Evolutionary conservation across 2,888 invertebrate genomes (phyloP), one percentile per base, ranked within the genome.

Genomic region (Folsomia candida): DNA sequence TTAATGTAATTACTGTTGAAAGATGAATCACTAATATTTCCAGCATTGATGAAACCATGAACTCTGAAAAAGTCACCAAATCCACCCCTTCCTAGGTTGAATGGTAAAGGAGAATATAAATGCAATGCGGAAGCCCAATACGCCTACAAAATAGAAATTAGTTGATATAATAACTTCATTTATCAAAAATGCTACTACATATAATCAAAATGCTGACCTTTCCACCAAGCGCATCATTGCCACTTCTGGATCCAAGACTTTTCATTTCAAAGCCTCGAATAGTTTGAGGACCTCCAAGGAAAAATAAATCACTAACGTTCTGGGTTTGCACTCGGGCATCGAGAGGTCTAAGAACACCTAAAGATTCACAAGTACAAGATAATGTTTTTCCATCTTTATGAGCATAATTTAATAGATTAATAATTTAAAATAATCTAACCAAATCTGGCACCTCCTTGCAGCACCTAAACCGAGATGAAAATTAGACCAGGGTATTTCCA

Each of bases 111-210:
- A 1, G 91, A 88, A 86, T 91, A 97, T 28, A 95, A 81, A 85
- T 98, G 97, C 14, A 93, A 82, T 0, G 91, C 97, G 1, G 88
- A 86, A 18, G 93, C 89, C 93, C 96, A 95, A 84, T 91, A 95
- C 57, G 90, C 87, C 86, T 90, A 82, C 1, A 81, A 81, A 70
- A 26, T 54, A 25, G 20, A 25, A 20, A 47, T 51, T n/a, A 29
- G 68, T 57, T 6, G 83, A 82, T 81, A 81, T 68, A 70, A 64
- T 64, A 65, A 69, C 65, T 22, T 28, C 27, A 51, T 60, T 68
- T 37, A 63, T 67, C 4, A 58, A 24, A 20, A 20, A 20, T 24
- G 3, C 18, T 18, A 6, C 3, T 26, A 6, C 24, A 20, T 57
- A 20, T 9, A 20, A 57, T 11, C 20, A 57, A 20, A 57, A 27